Conservation (phyloP, 2,888 invertebrate species). For the Invenusta paracnida region DNA sequence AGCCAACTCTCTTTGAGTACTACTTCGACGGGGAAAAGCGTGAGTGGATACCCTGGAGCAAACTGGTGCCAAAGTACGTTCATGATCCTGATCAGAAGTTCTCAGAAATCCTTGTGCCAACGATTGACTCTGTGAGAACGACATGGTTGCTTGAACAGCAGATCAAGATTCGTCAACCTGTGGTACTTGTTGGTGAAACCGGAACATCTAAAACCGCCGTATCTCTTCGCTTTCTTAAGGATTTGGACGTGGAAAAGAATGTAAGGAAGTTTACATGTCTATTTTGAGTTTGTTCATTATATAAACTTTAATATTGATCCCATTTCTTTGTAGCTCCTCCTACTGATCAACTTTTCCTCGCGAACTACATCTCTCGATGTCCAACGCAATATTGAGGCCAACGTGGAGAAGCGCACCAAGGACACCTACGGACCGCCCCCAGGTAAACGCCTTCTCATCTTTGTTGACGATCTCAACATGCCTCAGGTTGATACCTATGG, state of each 20-base stretch:
- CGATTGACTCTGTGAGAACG: conserved; percentile 76
- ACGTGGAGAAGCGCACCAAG: conserved; percentile 82
- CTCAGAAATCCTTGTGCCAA: conserved; percentile 80
- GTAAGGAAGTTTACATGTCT: too few species aligned
- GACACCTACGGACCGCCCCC: conserved; percentile 82
- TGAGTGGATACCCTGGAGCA: conserved; percentile 79
- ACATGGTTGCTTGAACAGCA: conserved; percentile 71
- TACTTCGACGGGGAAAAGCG: conserved; percentile 68
- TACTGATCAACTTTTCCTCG: conserved; percentile 84
- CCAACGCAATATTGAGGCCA: conserved; percentile 78
- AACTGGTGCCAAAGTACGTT: conserved; percentile 71
- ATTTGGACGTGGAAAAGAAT: conserved; percentile 68
- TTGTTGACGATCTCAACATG: conserved; percentile 92
- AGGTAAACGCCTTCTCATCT: conserved; percentile 80
- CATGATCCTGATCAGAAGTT: conserved; percentile 71
- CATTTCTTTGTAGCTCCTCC: conserved; percentile 69
- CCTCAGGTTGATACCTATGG: conserved; percentile 80
- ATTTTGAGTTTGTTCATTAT: too few species aligned
- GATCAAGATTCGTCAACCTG: conserved; percentile 72
- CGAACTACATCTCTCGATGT: conserved; percentile 84
- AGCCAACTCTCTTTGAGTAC: conserved; percentile 76
- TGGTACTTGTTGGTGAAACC: conserved; percentile 80
- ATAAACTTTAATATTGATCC: too few species aligned
- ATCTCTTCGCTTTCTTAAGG: conserved; percentile 73
- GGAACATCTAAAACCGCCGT: conserved; percentile 88